Conservation (phyloP, 2,888 invertebrate species). For the Cheilosia soror region DNA sequence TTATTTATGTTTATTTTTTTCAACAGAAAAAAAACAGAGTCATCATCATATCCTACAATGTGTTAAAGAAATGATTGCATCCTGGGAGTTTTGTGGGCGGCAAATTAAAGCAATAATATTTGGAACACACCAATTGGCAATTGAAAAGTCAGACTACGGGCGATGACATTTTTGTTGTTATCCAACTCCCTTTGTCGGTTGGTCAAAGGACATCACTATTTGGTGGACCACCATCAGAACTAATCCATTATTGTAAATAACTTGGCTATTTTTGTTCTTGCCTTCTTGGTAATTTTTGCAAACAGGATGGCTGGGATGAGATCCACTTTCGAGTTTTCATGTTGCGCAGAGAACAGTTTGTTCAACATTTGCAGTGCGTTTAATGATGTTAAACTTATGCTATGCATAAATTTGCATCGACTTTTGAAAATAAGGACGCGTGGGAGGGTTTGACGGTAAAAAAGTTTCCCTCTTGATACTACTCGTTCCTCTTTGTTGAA, state of each 20-base stretch:
- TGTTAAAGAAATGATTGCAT: conserved; percentile 21
- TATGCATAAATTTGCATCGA: conserved; percentile 73
- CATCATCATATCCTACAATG: conserved; percentile 47
- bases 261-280: conserved; percentile 14
- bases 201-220: conserved; percentile 51
- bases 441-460: background rate
- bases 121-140: conserved; percentile 43
- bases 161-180: conserved; percentile 60
- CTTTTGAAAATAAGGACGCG: conserved; percentile 33
- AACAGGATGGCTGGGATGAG: conserved; percentile 22
- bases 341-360: conserved; percentile 35
- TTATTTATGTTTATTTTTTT: background rate
- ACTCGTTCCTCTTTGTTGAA: conserved; percentile 15
- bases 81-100: conserved; percentile 54
- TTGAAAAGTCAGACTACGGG: conserved; percentile 35
- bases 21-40: conserved; percentile 29
- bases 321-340: background rate
- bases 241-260: conserved; percentile 28
- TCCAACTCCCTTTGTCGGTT: conserved; percentile 49
- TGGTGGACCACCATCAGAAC: conserved; percentile 54
- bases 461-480: conserved; percentile 49
- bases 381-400: conserved; percentile 66
- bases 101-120: conserved; percentile 70
- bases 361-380: conserved; percentile 22
- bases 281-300: conserved; percentile 36